Evolutionary conservation across 1,140 invertebrate species (phyloP), one percentile per base, ranked within the genome.

Genomic region (Apis florea): DNA sequence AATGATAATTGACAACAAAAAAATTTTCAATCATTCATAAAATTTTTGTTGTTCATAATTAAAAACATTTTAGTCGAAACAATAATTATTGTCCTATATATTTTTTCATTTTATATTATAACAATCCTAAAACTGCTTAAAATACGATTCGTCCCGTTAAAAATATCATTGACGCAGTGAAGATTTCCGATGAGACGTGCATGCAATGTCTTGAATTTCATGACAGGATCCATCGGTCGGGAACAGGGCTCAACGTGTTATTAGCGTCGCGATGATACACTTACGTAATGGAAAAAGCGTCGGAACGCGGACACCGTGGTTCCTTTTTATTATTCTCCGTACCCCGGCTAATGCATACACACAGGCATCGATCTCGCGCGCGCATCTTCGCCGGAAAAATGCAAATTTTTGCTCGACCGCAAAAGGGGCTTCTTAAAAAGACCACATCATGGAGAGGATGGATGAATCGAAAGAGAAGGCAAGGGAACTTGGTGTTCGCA

Each of bases 261-360:
- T 80, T 80, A 66, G 69, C 53, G 9, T 73, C 70, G 19, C 58
- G 58, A 66, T 66, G 70, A 73, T 64, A 72, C 70, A 61, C 59
- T 80, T 80, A 56, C 51, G 69, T 80, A 80, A 80, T 73, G 78
- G 69, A 73, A 80, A 66, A 53, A 80, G 54, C 49, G 19, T 24
- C 61, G 74, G 26, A 64, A 76, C 74, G 63, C 76, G 76, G 17
- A 49, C 67, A 71, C 13, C 76, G 67, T 79, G 67, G 76, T 79
- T 79, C 67, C 76, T 79, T 79, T 79, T 79, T 79, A 79, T 79
- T 79, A 79, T 79, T 15, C 19, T 9, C 66, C 2, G 47, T 31
- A 17, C 31, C 19, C 19, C 5, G 5, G 24, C 19, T 51, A n/a
- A 53, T 53, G 17, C 53, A n/a, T 40, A 58, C 31, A 8, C 17